Evolutionary conservation across 2,797 vertebrate genomes (phyloP), one percentile per base, ranked within the genome.

Genomic region (Petrocephalus schoutedeni): DNA sequence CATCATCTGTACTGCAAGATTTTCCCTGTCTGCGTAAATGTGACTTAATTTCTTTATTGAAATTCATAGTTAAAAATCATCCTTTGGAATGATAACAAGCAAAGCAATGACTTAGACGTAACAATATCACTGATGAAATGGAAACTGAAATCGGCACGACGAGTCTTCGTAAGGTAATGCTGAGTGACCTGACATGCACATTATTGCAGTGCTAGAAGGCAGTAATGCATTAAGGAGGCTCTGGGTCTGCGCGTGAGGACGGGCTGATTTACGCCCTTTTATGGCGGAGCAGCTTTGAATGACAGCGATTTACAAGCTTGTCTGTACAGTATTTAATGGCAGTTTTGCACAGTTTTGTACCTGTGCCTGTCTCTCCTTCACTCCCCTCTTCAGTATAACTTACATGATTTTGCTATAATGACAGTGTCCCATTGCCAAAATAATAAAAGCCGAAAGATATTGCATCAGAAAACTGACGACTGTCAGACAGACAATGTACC

Each of bases 201-300:
- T 57, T 19, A 16, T 1, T 32, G n/a, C 19, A 49, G 14, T 9
- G 4, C 45, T 85, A 8, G 19, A 83, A 16, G 21, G 23, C 32
- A 14, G 97, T 96, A 88, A 90, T 90, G 77, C 61, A 90, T 87
- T 23, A 51, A 28, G 59, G n/a, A 64, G 21, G n/a, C 19, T 86
- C 41, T 64, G 36, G 53, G 41, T n/a, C 61, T 61, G 77, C 80
- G 61, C 49, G 87, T 88, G 85, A 86, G 77, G 23, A 36, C 57
- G 83, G 58, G 16, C 83, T 92, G 92, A 93, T 92, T 91, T 91
- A 92, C 91, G 12, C 88, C 83, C 56, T 23, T 74, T 86, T 89
- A 88, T 9, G 67, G 87, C 45, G 58, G n/a, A 36, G 14, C 54
- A 90, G 88, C 88, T 88, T 90, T 51, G 87, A 53, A 86, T 71